These are phyloP conservation scores for Sialis fuliginosa DNA, from an alignment of 2,888 invertebrate genomes.

Conservation along the genomic window DNA sequence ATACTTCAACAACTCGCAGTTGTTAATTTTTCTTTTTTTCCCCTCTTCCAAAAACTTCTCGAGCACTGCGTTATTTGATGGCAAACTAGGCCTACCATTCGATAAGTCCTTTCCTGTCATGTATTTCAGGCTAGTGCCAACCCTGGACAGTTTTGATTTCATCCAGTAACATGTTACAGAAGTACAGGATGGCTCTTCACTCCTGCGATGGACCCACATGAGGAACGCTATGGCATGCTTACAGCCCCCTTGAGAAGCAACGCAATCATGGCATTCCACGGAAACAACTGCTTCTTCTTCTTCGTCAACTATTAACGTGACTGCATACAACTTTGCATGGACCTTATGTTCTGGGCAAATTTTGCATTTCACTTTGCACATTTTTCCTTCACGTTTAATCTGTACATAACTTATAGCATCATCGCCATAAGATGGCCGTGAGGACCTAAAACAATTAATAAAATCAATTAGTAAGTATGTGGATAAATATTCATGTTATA, in stretches of 20 bases:
- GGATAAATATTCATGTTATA: no score
- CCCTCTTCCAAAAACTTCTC: slow-evolving; percentile 8
- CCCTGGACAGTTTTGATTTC: slow-evolving; percentile 7
- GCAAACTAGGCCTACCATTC: slow-evolving; percentile 9
- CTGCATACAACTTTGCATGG: no score
- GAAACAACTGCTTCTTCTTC: neutral
- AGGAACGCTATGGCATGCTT: slow-evolving; percentile 8
- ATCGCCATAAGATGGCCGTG: no score
- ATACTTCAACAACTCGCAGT: slow-evolving; percentile 10
- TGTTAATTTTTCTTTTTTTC: slow-evolving; percentile 9
- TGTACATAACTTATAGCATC: no score
- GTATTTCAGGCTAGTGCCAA: no score
- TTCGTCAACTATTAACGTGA: no score
- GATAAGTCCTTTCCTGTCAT: no score
- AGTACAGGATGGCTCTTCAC: slow-evolving; percentile 8
- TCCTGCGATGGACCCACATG: slow-evolving; percentile 9
- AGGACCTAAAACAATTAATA: no score
- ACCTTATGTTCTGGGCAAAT: no score
- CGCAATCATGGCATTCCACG: neutral
- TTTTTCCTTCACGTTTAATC: no score
- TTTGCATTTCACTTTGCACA: no score
- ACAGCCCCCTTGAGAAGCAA: slow-evolving; percentile 3
- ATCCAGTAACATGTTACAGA: slow-evolving; percentile 8
- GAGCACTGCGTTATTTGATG: slow-evolving; percentile 8
- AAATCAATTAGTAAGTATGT: no score